Base-by-base conservation (phyloP, 2,888 invertebrate genomes). In the Cantharis nigra region DNA sequence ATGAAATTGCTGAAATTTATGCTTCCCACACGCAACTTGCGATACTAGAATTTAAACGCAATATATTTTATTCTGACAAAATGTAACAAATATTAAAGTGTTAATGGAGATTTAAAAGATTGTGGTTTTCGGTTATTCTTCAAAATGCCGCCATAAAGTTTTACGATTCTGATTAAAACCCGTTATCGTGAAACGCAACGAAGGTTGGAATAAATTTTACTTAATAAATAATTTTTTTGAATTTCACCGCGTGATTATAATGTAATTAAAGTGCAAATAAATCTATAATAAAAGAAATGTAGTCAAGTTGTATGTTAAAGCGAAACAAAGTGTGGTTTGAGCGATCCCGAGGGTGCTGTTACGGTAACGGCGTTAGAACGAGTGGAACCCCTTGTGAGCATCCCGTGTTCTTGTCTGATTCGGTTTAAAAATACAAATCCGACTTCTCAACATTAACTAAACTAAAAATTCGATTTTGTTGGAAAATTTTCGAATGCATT, bases 241-340 rank as follows among this genome's bases (percentile, higher is more conserved):
- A 49, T 49, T 49, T 49, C n/a, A 49, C 49, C n/a, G n/a, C n/a
- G 49, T 49, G 49, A 49, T 49, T 49, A 49, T 49, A 49, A 49
- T 49, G 49, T n/a, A 49, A 49, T 49, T 49, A 49, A 49, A 80
- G 81, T 71, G 71, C 78, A 81, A 33, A 20, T 64, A 77, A 85
- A 84, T 82, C 83, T 83, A 82, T 84, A 84, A 84, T 84, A 84
- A 84, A 84, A 84, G 85, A 85, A 85, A 83, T 82, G 83, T 81
- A 81, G 83, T 82, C 79, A 82, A 83, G 84, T 84, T 83, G 85
- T 83, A 83, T 83, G 84, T 85, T 84, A 85, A 85, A 83, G 83
- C 84, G 82, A 83, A 83, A 84, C 84, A 83, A 82, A 82, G 82
- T 81, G 79, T 76, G 80, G 79, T 79, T 82, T 84, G 85, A 85